Evolutionary conservation across 2,888 invertebrate species (phyloP).

Genomic region (Ceramica pisi): DNA sequence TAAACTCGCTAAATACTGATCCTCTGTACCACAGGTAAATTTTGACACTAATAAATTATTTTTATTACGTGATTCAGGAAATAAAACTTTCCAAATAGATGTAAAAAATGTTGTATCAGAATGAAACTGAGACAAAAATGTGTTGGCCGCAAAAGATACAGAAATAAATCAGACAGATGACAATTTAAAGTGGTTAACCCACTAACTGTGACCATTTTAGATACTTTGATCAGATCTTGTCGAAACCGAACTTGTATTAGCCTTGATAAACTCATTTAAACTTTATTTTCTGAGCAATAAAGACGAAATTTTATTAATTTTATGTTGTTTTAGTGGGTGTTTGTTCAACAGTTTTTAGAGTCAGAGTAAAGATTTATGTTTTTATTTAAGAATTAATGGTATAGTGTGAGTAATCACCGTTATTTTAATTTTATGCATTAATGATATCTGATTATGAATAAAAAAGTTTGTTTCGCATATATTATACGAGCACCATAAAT

Average conservation of each 20-base stretch:
- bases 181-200: conserved; percentile 92
- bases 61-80: conserved; percentile 68
- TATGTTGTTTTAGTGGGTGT: conserved; percentile 84
- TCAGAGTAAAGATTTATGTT: conserved; percentile 88
- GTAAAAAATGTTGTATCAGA: conserved; percentile 69
- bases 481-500: conserved; percentile 64
- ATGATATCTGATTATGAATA: conserved; percentile 79
- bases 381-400: conserved; percentile 89
- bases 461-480: conserved; percentile 67
- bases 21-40: conserved; percentile 41
- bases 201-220: conserved; percentile 91
- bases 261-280: conserved; percentile 69
- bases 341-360: conserved; percentile 86
- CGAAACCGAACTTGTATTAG: conserved; percentile 81
- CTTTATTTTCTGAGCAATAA: conserved; percentile 65
- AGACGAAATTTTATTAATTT: conserved; percentile 76
- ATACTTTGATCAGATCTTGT: conserved; percentile 90
- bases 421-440: conserved; percentile 88
- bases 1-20: conserved; percentile 33
- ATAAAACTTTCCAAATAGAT: conserved; percentile 71
- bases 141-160: conserved; percentile 89
- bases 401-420: conserved; percentile 86
- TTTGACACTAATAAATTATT: conserved; percentile 61
- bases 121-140: conserved; percentile 84
- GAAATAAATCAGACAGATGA: conserved; percentile 91